These are phyloP conservation scores for Pyrocoelia pectoralis DNA, from an alignment of 2,888 invertebrate genomes.

Conservation along the genomic window DNA sequence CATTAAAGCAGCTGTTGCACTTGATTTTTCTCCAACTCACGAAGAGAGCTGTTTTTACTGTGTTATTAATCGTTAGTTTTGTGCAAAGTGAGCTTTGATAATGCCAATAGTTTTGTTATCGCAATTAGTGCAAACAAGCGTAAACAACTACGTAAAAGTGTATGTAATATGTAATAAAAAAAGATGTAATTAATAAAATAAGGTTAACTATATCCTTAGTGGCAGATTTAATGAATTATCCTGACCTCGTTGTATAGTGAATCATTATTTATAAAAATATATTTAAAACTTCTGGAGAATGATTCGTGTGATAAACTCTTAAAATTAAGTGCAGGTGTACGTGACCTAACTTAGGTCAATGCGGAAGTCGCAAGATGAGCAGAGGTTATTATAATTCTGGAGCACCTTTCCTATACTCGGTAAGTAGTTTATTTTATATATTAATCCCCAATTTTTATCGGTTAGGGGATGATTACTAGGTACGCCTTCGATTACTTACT, in stretches of 20 bases:
- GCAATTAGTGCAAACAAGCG: not conserved
- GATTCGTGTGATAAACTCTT: slow-evolving; percentile 7
- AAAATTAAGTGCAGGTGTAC: slow-evolving; percentile 16
- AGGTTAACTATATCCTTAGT: not conserved
- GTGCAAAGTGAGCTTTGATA: slow-evolving; percentile 1
- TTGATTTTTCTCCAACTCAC: slow-evolving; percentile 1
- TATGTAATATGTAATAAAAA: not conserved
- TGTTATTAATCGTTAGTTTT: slow-evolving; percentile 24
- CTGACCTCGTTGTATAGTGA: slow-evolving; percentile 7
- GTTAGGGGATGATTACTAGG: too few species aligned
- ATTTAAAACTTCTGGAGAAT: slow-evolving; percentile 1
- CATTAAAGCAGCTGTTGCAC: slow-evolving; percentile 28
- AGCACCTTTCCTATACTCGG: slow-evolving; percentile 54
- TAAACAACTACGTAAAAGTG: not conserved
- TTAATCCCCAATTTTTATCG: not conserved
- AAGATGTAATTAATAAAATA: not conserved
- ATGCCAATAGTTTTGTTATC: not conserved
- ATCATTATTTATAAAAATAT: not conserved
- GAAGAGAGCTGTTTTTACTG: not conserved
- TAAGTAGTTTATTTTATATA: slow-evolving; percentile 39
- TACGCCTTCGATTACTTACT: too few species aligned
- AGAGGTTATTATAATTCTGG: slow-evolving; percentile 51
- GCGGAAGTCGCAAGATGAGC: slow-evolving; percentile 42
- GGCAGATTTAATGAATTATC: not conserved
- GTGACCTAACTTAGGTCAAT: slow-evolving; percentile 25